Percentiles rank a stretch among this genome's conserved stretches.
phyloP scores from a whole-genome alignment of 2,888 invertebrate genomes.

The Drosophila flavopinicola region DNA sequence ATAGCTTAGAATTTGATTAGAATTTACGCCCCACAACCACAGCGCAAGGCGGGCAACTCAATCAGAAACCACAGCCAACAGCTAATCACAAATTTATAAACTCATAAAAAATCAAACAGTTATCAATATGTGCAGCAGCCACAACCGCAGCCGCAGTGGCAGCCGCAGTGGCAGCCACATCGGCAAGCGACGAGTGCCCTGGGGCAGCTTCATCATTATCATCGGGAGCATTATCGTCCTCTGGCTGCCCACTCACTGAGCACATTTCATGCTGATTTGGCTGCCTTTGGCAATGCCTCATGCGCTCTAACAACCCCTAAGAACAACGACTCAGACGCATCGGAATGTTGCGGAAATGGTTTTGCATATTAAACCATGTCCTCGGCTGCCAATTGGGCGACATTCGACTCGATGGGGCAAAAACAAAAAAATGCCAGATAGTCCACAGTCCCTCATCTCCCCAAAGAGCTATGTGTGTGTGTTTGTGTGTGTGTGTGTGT shows the following conservation, averaged over 20 bases:
- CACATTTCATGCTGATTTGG: constrained; percentile 77
- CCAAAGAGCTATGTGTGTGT: constrained; percentile 35
- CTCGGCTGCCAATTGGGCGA: constrained; percentile 75
- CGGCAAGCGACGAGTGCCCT: constrained; percentile 20
- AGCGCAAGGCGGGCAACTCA: constrained; percentile 27
- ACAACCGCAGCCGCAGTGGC: constrained; percentile 14
- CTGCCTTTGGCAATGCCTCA: constrained; percentile 57
- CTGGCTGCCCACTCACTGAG: constrained; percentile 41
- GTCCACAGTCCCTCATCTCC: constrained; percentile 17
- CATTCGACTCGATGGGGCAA: constrained; percentile 45
- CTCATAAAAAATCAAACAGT: constrained; percentile 80
- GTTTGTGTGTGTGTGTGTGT: background rate
- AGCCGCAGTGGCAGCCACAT: constrained; percentile 3
- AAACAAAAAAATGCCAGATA: constrained; percentile 14
- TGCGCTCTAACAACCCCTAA: constrained; percentile 14
- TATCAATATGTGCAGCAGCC: constrained; percentile 74
- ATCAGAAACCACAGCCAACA: constrained; percentile 45
- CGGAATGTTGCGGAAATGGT: constrained; percentile 76
- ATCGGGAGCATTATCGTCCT: constrained; percentile 30
- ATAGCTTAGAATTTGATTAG: constrained; percentile 23
- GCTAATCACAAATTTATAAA: constrained; percentile 80
- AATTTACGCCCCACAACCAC: constrained; percentile 24
- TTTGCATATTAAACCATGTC: constrained; percentile 81
- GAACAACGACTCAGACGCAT: constrained; percentile 43
- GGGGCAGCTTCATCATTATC: constrained; percentile 17